Conservation (phyloP, 2,113 vertebrate genomes). For the Heptranchias perlo region DNA sequence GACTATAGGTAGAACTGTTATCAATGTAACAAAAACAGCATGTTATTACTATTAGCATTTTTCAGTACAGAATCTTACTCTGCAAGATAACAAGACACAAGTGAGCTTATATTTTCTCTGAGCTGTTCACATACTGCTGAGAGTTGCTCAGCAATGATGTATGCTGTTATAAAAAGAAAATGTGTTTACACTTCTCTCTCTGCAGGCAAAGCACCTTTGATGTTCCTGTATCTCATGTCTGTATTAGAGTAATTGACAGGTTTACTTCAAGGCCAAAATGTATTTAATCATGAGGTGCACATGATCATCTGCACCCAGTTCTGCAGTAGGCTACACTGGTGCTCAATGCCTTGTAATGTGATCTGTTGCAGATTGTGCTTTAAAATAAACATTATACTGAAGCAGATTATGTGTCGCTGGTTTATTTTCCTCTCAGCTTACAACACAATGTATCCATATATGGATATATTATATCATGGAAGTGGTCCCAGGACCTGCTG, state of each 20-base stretch:
- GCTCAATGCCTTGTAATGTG: not conserved
- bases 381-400: conserved; percentile 34
- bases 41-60: not conserved
- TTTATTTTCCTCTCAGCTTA: conserved; percentile 22
- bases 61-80: not conserved
- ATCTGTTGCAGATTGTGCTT: conserved; percentile 9
- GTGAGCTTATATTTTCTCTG: conserved; percentile 26
- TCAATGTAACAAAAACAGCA: not conserved
- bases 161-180: conserved; percentile 32
- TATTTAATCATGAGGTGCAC: conserved; percentile 26
- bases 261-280: not conserved
- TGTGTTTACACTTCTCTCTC: not conserved
- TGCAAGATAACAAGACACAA: not conserved
- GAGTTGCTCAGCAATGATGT: conserved; percentile 5
- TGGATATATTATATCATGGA: not conserved
- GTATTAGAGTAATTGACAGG: conserved; percentile 7
- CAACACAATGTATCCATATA: conserved; percentile 22
- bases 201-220: conserved; percentile 29
- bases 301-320: not conserved
- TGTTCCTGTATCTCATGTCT: conserved; percentile 25
- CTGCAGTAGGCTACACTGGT: not conserved
- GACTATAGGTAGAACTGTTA: not conserved
- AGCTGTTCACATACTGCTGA: not conserved
- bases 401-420: not conserved
- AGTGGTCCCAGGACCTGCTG: not conserved